Evolutionary conservation across 2,113 vertebrate genomes (phyloP).

Genomic region (Limanda limanda): DNA sequence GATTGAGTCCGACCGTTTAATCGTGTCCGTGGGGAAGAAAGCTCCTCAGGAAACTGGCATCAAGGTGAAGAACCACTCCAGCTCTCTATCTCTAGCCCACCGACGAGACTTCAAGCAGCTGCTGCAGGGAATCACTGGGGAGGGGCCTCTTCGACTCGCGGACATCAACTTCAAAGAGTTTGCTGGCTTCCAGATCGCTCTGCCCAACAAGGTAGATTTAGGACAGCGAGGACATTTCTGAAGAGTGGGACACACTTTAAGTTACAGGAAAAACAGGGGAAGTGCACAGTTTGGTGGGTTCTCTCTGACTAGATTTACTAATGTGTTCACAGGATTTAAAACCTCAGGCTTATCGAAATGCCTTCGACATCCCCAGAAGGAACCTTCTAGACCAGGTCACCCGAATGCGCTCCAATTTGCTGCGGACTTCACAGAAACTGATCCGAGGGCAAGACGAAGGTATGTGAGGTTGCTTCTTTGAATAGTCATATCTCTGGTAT

Average conservation of each 20-base stretch:
- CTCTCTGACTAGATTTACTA: background rate
- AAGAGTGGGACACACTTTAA: background rate
- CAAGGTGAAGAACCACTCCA: constrained; percentile 95
- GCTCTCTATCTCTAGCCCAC: constrained; percentile 88
- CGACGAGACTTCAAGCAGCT: constrained; percentile 92
- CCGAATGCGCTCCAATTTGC: constrained; percentile 94
- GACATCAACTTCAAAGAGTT: constrained; percentile 95
- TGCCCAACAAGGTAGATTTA: constrained; percentile 90
- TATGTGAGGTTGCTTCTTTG: constrained; percentile 50
- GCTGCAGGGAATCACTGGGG: constrained; percentile 92
- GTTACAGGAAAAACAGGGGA: background rate
- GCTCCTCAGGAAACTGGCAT: constrained; percentile 90
- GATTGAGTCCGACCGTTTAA: constrained; percentile 95
- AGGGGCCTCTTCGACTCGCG: constrained; percentile 86
- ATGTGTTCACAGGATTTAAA: constrained; percentile 87
- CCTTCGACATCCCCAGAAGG: constrained; percentile 95
- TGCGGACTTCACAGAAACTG: constrained; percentile 86
- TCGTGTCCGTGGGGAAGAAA: constrained; percentile 94
- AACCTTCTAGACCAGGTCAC: constrained; percentile 97
- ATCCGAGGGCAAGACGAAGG: constrained; percentile 96
- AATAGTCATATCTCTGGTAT: background rate
- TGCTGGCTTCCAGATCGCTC: constrained; percentile 93
- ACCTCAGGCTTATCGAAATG: constrained; percentile 95
- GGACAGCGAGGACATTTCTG: background rate
- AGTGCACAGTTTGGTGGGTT: background rate